A percentile compares a stretch with the other conserved stretches of the same genome.
Conservation (phyloP, 2,888 invertebrate genomes). For the Lepetodrilus schrolli region DNA sequence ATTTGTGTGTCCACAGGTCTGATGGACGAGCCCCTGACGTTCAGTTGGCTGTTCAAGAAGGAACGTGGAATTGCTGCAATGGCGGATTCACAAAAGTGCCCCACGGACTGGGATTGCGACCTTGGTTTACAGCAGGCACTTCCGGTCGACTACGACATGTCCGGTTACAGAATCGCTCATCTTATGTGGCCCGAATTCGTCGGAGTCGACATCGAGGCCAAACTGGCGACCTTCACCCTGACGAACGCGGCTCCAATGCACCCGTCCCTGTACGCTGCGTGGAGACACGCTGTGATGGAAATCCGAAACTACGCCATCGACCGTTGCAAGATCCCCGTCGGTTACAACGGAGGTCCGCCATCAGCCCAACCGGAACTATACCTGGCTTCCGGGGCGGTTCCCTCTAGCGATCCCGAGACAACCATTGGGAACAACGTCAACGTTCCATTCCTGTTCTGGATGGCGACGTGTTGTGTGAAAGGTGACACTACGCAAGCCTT, state of each 20-base stretch:
- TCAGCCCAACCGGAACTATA: conserved; percentile 38
- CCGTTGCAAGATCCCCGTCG: conserved; percentile 54
- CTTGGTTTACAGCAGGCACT: conserved; percentile 56
- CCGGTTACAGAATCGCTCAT: conserved; percentile 54
- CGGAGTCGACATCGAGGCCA: conserved; percentile 48
- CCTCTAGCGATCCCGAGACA: conserved; percentile 46
- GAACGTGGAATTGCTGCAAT: conserved; percentile 47
- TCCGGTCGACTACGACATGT: conserved; percentile 48
- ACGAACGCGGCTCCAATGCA: conserved; percentile 65
- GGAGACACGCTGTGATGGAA: conserved; percentile 51
- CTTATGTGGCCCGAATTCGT: conserved; percentile 59
- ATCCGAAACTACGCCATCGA: conserved; percentile 56
- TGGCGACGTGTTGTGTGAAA: conserved; percentile 63
- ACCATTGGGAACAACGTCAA: conserved; percentile 62
- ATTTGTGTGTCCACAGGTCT: conserved; percentile 48
- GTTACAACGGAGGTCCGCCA: conserved; percentile 29
- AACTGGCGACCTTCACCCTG: conserved; percentile 57
- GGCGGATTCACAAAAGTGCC: conserved; percentile 44
- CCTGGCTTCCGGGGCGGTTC: conserved; percentile 48
- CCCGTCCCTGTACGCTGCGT: conserved; percentile 52
- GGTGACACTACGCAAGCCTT: conserved; percentile 56
- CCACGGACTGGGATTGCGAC: conserved; percentile 48
- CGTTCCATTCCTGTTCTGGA: conserved; percentile 64
- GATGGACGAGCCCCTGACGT: conserved; percentile 50
- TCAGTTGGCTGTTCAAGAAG: conserved; percentile 55